These are phyloP conservation scores for Sakesphorus luctuosus DNA, from an alignment of 2,113 vertebrate species.

Conservation along the genomic window DNA sequence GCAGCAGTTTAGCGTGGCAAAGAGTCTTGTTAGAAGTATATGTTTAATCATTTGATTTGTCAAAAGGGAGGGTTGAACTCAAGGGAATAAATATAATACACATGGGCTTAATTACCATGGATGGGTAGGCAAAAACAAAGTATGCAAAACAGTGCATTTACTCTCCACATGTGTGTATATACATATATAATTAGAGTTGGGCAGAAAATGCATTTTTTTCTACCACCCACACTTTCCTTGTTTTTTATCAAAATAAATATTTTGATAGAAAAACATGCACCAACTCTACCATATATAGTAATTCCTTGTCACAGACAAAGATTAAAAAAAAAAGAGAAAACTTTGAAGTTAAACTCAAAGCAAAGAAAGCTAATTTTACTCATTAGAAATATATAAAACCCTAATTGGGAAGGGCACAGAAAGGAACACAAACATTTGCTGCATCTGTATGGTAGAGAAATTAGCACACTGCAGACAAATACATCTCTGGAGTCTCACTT, in stretches of 20 bases:
- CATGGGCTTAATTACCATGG: conserved; percentile 70
- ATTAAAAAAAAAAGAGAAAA: neutral
- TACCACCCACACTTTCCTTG: conserved; percentile 1
- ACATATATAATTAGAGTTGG: conserved; percentile 39
- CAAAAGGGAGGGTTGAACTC: conserved; percentile 63
- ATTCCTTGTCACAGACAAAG: conserved; percentile 1
- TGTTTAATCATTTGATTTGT: conserved; percentile 63
- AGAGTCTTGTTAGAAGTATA: conserved; percentile 10
- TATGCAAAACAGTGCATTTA: conserved; percentile 57
- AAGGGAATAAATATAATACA: conserved; percentile 62
- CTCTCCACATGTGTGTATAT: conserved; percentile 41
- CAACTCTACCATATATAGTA: neutral
- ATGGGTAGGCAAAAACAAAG: conserved; percentile 65
- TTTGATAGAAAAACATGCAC: conserved; percentile 33
- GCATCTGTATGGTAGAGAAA: neutral
- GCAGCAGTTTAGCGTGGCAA: neutral
- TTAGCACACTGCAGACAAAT: neutral
- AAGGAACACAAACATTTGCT: neutral
- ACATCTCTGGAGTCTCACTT: neutral
- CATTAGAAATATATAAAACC: neutral
- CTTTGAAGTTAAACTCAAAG: conserved; percentile 19
- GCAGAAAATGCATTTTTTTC: neutral
- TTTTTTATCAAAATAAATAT: conserved; percentile 48
- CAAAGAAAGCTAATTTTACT: conserved; percentile 14
- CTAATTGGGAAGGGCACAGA: neutral